Evolutionary conservation across 2,113 vertebrate species (phyloP).

Genomic region (Tenebrosternarchus preto): DNA sequence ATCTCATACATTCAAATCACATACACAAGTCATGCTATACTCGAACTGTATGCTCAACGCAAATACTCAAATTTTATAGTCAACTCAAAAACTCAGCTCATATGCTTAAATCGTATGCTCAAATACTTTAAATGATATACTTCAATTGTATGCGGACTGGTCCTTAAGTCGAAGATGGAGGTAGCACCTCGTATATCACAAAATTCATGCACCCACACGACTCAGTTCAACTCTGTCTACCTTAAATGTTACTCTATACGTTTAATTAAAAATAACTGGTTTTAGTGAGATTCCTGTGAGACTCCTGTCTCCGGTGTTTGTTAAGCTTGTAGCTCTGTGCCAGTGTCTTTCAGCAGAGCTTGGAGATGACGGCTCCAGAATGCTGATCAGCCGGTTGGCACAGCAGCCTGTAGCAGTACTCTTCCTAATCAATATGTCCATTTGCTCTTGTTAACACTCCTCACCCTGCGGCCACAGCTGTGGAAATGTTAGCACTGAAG

Average conservation of each 20-base stretch:
- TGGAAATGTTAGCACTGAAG: conserved; percentile 62
- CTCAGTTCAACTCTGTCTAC: neutral
- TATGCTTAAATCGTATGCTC: no score
- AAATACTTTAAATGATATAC: no score
- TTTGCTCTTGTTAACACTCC: conserved; percentile 72
- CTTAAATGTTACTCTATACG: conserved; percentile 28
- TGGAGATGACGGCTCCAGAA: conserved; percentile 60
- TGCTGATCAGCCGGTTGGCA: conserved; percentile 77
- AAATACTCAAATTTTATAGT: no score
- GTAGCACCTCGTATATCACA: no score
- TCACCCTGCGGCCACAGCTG: conserved; percentile 70
- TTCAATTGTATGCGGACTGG: no score
- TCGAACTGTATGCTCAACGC: no score
- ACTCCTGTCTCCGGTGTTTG: neutral
- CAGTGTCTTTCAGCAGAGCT: conserved; percentile 36
- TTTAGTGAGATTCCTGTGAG: neutral
- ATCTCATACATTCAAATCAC: no score
- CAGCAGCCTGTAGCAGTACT: conserved; percentile 65
- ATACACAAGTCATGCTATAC: no score
- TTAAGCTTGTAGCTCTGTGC: conserved; percentile 55
- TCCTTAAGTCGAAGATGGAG: no score
- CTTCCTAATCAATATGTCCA: conserved; percentile 73
- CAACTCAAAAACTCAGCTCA: no score
- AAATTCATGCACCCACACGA: neutral
- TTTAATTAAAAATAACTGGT: neutral